A percentile compares a stretch with the other conserved stretches of the same genome.
These are phyloP conservation scores for Clistopyga incitator DNA, from an alignment of 2,888 invertebrate species.

Conservation along the genomic window DNA sequence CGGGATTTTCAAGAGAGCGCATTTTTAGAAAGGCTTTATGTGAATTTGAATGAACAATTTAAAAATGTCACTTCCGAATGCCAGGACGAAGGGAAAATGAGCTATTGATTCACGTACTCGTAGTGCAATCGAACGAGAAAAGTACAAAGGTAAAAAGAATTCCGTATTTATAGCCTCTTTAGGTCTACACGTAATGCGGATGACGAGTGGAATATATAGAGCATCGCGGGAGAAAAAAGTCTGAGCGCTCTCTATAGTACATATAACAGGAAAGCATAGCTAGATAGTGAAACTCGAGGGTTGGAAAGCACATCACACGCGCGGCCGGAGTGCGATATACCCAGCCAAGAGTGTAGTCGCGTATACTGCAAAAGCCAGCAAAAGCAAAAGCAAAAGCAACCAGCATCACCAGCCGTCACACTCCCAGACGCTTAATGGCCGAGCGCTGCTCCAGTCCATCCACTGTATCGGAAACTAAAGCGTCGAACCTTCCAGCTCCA, in stretches of 20 bases:
- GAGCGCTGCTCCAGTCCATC: conserved; percentile 32
- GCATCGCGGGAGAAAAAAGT: background rate
- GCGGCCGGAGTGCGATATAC: conserved; percentile 14
- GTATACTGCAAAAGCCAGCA: background rate
- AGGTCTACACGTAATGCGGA: background rate
- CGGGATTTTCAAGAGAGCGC: too few relatives aligned
- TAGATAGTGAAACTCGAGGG: conserved; percentile 35
- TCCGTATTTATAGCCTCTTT: conserved; percentile 23
- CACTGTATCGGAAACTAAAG: conserved; percentile 64
- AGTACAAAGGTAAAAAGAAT: background rate
- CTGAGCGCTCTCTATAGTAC: conserved; percentile 1
- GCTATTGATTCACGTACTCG: conserved; percentile 18
- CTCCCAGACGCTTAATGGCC: conserved; percentile 66
- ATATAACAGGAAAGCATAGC: conserved; percentile 26
- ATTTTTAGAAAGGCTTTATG: background rate
- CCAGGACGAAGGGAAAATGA: conserved; percentile 12
- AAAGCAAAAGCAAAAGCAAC: conserved; percentile 37
- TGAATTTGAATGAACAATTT: background rate
- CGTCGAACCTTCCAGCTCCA: conserved; percentile 38
- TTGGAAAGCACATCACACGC: conserved; percentile 39
- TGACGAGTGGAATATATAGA: conserved; percentile 7
- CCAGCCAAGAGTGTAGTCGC: background rate
- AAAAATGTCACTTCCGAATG: conserved; percentile 6
- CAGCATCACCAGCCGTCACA: conserved; percentile 53
- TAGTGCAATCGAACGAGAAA: conserved; percentile 9